These are phyloP conservation scores for Lacerta agilis DNA, from an alignment of 2,797 vertebrate species.

Conservation along the genomic window DNA sequence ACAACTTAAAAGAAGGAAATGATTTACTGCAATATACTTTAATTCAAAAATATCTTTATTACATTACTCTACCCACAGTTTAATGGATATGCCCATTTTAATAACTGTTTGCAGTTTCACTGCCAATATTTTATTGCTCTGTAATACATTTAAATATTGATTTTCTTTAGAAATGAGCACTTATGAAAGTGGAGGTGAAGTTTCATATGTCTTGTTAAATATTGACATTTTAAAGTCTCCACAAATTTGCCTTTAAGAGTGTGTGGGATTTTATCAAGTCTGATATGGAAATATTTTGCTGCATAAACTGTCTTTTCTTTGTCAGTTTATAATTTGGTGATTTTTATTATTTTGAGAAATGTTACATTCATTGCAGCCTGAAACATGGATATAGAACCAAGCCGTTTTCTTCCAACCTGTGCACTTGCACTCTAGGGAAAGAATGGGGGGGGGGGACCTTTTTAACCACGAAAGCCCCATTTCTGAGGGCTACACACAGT, in stretches of 20 bases:
- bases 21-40: slow-evolving; percentile 5
- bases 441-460: neutral
- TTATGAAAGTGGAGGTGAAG: slow-evolving; percentile 38
- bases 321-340: neutral
- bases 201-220: slow-evolving; percentile 28
- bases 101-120: neutral
- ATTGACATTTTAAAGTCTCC: slow-evolving; percentile 25
- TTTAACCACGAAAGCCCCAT: neutral
- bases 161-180: neutral
- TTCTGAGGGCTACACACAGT: neutral
- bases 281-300: neutral
- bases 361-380: neutral
- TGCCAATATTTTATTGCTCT: slow-evolving; percentile 18
- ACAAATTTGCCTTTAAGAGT: neutral
- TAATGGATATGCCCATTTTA: neutral
- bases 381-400: neutral
- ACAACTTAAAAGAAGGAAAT: slow-evolving; percentile 6
- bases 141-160: slow-evolving; percentile 37
- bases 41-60: slow-evolving; percentile 1
- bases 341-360: neutral
- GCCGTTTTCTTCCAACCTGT: neutral
- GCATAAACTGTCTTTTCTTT: accelerated
- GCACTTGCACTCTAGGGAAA: neutral
- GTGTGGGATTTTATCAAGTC: slow-evolving; percentile 25
- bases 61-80: neutral